Evolutionary conservation across 2,113 vertebrate species (phyloP).

Genomic region (Rhipidura dahli): DNA sequence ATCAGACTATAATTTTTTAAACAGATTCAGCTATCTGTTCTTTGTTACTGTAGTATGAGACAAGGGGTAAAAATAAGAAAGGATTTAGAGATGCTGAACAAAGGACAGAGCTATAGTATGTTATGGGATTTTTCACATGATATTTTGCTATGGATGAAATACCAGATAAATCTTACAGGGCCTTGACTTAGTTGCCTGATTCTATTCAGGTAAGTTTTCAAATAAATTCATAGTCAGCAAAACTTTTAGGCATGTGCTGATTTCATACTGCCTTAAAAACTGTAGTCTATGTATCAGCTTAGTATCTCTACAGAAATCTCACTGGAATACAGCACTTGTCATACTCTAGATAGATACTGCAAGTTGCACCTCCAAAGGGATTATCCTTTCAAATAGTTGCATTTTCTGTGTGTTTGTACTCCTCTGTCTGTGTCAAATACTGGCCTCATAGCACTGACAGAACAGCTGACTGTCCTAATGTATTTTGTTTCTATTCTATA

Average conservation of each 20-base stretch:
- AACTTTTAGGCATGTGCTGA: neutral
- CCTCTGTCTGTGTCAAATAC: neutral
- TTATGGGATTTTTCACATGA: neutral
- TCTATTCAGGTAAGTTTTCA: neutral
- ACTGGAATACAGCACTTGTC: neutral
- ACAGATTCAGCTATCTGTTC: neutral
- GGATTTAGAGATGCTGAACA: neutral
- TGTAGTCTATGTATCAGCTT: neutral
- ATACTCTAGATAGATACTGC: neutral
- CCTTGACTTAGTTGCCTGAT: neutral
- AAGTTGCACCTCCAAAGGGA: neutral
- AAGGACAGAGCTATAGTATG: neutral
- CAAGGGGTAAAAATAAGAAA: neutral
- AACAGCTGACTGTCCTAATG: neutral
- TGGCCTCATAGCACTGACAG: neutral
- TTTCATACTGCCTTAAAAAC: neutral
- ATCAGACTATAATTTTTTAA: neutral
- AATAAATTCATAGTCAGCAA: neutral
- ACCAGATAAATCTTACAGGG: neutral
- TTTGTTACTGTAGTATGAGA: neutral
- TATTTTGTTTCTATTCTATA: neutral
- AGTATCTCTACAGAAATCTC: neutral
- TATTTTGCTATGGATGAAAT: neutral
- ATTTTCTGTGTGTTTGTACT: neutral
- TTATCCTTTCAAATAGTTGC: neutral